Conservation (phyloP, 2,888 invertebrate species). For the Mongoloraphidia duomilia region DNA sequence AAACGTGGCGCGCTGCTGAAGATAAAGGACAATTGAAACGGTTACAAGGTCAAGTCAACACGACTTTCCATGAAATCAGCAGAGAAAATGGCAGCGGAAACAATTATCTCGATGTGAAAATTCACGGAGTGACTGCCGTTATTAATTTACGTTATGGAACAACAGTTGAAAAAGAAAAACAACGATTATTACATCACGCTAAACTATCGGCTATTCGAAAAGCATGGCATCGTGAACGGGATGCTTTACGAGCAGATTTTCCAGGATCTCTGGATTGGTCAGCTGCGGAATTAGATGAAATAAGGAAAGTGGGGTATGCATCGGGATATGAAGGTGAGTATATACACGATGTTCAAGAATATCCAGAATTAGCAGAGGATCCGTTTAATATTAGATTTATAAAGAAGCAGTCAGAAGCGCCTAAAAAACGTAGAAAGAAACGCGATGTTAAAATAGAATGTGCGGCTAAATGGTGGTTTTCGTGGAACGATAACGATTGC, state of each 20-base stretch:
- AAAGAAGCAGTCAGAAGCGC: constrained; percentile 60
- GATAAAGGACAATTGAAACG: constrained; percentile 80
- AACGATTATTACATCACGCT: constrained; percentile 80
- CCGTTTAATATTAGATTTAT: constrained; percentile 86
- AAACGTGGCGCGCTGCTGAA: constrained; percentile 77
- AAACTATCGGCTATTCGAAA: constrained; percentile 73
- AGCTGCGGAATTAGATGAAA: constrained; percentile 75
- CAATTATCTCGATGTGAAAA: constrained; percentile 74
- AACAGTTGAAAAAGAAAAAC: constrained; percentile 76
- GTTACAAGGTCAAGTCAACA: constrained; percentile 79
- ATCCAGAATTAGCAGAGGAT: constrained; percentile 90
- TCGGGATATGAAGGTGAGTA: constrained; percentile 83
- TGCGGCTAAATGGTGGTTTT: constrained; percentile 31
- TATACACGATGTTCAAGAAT: constrained; percentile 75
- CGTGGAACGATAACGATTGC: constrained; percentile 29
- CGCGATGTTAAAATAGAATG: constrained; percentile 25
- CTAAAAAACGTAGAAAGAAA: constrained; percentile 58
- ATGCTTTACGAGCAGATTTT: constrained; percentile 62
- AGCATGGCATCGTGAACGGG: constrained; percentile 87
- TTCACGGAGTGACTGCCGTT: constrained; percentile 79
- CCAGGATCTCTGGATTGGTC: constrained; percentile 75
- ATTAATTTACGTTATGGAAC: constrained; percentile 92
- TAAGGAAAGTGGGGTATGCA: constrained; percentile 69
- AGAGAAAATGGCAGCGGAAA: constrained; percentile 57
- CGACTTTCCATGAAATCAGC: constrained; percentile 72